Conservation (phyloP, 2,113 vertebrate species). For the Donacobius atricapilla region DNA sequence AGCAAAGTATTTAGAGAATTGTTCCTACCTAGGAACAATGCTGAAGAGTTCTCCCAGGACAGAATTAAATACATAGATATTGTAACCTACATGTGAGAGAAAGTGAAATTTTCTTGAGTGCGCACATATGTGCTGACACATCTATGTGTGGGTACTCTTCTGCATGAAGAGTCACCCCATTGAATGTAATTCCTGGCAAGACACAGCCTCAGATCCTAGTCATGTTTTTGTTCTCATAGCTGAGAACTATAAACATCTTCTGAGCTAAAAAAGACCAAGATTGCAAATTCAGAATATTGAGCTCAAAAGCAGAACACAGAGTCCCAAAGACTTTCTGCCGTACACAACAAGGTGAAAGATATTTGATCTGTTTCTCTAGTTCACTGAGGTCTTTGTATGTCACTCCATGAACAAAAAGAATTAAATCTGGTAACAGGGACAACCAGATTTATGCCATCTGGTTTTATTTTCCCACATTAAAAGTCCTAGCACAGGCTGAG, state of each 20-base stretch:
- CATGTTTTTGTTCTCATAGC: not conserved
- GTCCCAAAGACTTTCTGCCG: not conserved
- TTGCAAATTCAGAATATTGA: not conserved
- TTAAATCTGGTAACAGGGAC: not conserved
- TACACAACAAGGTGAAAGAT: not conserved
- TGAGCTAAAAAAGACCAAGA: not conserved
- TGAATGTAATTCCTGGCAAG: not conserved
- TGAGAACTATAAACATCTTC: not conserved
- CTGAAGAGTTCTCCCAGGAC: not conserved
- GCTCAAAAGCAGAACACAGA: not conserved
- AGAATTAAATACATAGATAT: not conserved
- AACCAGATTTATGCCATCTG: not conserved
- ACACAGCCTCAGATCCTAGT: not conserved
- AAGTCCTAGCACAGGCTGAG: not conserved
- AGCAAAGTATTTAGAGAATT: not conserved
- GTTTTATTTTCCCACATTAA: not conserved
- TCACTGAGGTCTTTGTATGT: not conserved
- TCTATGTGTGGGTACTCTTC: not conserved
- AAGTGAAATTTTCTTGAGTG: not conserved
- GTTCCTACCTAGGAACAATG: not conserved
- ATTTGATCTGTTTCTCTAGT: not conserved
- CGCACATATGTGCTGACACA: accelerated
- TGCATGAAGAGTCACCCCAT: not conserved
- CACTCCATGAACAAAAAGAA: not conserved
- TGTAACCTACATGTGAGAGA: not conserved